A percentile compares a stretch with the other conserved stretches of the same genome.
Evolutionary conservation across 2,797 vertebrate genomes (phyloP).

Genomic region (Lacerta bilineata): DNA sequence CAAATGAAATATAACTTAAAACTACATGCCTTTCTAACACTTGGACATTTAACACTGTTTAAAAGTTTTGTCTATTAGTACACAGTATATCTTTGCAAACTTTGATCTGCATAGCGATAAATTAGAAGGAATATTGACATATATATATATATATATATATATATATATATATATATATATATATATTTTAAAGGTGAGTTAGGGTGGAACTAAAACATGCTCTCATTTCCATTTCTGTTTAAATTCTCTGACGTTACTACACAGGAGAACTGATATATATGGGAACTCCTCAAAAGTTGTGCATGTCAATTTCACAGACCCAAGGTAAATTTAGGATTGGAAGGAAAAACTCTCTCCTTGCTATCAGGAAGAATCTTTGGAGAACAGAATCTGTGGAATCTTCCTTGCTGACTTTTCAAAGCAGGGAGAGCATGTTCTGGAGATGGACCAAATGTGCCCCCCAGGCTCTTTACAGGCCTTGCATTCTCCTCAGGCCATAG

Average conservation of each 20-base stretch:
- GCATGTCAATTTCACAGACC: no score
- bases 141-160: no score
- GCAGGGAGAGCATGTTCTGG: background rate
- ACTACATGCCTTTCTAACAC: background rate
- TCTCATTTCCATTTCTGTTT: no score
- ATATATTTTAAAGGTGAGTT: background rate
- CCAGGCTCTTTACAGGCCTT: no score
- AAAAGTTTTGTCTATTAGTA: background rate
- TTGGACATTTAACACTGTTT: background rate
- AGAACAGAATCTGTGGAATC: background rate
- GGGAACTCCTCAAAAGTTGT: no score
- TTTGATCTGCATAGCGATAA: background rate
- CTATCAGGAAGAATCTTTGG: background rate
- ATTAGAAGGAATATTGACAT: background rate
- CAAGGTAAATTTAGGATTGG: no score
- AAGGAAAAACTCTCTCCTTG: background rate
- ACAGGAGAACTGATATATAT: background rate
- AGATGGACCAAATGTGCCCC: background rate
- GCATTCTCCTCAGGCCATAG: no score
- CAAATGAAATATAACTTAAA: background rate
- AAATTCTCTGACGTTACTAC: no score
- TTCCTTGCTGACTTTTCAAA: background rate
- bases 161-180: no score
- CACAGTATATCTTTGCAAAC: background rate
- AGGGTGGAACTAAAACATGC: background rate